These are phyloP conservation scores for Zaprionus taronus DNA, from an alignment of 1,140 invertebrate species.

Conservation along the genomic window DNA sequence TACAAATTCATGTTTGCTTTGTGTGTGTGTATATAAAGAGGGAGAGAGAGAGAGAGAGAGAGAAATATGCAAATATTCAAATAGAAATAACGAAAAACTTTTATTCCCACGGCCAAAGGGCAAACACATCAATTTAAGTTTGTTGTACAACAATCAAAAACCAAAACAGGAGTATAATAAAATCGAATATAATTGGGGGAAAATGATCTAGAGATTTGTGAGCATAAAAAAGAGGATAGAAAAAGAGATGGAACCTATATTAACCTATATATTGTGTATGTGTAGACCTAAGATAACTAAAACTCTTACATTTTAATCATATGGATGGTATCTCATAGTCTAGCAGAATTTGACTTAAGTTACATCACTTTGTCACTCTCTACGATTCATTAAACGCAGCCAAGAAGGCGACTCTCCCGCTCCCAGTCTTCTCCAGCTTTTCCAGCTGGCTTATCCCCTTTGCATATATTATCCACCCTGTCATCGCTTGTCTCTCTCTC, in stretches of 20 bases:
- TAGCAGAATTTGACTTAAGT: neutral
- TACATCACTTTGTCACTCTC: constrained; percentile 7
- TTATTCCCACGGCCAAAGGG: constrained; percentile 10
- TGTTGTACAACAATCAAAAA: constrained; percentile 5
- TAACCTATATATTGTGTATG: too few species aligned
- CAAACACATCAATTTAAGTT: constrained; percentile 5
- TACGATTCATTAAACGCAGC: constrained; percentile 32
- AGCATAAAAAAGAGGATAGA: neutral
- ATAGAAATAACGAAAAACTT: constrained; percentile 59
- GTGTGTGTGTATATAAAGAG: neutral
- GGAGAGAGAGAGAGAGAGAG: neutral
- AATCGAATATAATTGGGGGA: neutral
- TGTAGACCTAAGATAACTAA: too few species aligned
- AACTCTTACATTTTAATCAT: too few species aligned
- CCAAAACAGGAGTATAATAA: constrained; percentile 1
- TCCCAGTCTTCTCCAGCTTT: neutral
- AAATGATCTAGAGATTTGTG: neutral
- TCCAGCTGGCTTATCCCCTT: neutral
- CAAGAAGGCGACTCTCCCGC: neutral
- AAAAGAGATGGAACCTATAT: neutral
- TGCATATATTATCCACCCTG: constrained; percentile 43
- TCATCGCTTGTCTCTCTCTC: constrained; percentile 36
- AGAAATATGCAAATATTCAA: constrained; percentile 21
- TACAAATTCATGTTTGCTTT: constrained; percentile 61
- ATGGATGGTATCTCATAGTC: neutral